Evolutionary conservation across 2,113 vertebrate species (phyloP).

Genomic region (Archocentrus centrarchus): DNA sequence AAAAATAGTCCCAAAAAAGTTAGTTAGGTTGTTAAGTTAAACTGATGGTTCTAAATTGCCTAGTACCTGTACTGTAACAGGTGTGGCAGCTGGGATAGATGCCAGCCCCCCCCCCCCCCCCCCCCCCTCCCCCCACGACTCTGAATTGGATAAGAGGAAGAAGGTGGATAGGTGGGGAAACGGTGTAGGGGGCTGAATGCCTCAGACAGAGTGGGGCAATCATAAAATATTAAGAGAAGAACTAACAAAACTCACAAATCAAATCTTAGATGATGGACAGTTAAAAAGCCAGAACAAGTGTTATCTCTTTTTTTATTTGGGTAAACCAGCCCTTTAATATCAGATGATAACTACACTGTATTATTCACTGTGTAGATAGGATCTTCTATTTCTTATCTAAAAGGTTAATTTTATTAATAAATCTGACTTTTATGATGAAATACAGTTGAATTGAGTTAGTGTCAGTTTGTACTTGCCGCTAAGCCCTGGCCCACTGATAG

Average conservation of each 20-base stretch:
- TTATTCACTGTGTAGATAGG: not conserved
- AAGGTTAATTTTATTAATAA: slow-evolving; percentile 27
- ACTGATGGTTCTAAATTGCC: no score
- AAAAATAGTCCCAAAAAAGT: no score
- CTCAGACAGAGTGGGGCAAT: not conserved
- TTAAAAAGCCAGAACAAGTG: not conserved
- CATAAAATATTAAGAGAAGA: not conserved
- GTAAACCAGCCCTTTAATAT: not conserved
- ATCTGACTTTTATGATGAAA: slow-evolving; percentile 16
- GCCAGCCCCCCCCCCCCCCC: no score
- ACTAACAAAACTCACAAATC: not conserved
- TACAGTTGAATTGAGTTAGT: slow-evolving; percentile 34
- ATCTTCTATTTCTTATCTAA: not conserved
- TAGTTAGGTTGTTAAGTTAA: no score
- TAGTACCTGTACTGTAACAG: no score
- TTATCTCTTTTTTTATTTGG: not conserved
- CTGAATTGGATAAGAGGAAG: no score
- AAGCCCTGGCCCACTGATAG: slow-evolving; percentile 48
- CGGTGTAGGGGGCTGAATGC: no score
- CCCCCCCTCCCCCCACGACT: no score
- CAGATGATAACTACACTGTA: not conserved
- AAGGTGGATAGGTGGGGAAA: no score
- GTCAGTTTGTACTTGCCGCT: slow-evolving; percentile 37
- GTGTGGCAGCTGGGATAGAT: no score
- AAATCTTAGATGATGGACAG: not conserved